These are phyloP conservation scores for Solea solea DNA, from an alignment of 2,113 vertebrate species.

Conservation along the genomic window DNA sequence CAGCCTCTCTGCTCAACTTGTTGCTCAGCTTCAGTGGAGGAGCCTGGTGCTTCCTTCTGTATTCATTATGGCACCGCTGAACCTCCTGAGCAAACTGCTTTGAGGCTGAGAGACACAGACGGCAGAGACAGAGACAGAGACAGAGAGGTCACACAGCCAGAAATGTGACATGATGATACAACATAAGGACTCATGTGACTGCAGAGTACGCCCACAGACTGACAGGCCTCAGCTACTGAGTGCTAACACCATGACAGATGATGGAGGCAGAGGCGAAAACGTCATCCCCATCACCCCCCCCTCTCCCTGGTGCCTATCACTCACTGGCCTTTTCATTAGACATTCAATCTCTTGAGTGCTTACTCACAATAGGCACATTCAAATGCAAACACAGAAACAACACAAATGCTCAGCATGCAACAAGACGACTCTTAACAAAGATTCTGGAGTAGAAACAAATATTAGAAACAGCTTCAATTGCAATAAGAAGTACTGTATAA, in stretches of 20 bases:
- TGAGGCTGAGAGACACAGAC: conserved; percentile 83
- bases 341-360: conserved; percentile 38
- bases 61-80: conserved; percentile 91
- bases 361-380: conserved; percentile 75
- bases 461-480: neutral
- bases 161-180: conserved; percentile 32
- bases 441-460: neutral
- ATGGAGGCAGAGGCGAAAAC: conserved; percentile 36
- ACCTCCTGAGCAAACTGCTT: conserved; percentile 92
- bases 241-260: conserved; percentile 30
- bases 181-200: conserved; percentile 1
- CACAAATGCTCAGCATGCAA: conserved; percentile 13
- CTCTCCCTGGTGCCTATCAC: conserved; percentile 62
- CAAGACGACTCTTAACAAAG: conserved; percentile 5
- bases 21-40: conserved; percentile 89
- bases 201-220: conserved; percentile 7
- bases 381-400: conserved; percentile 41
- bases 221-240: conserved; percentile 10
- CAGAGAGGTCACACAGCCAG: conserved; percentile 8
- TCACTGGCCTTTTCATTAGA: conserved; percentile 62
- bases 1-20: conserved; percentile 89
- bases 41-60: conserved; percentile 89
- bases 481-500: no score
- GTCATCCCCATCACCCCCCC: conserved; percentile 28
- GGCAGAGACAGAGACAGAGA: conserved; percentile 14